A percentile compares a stretch with the other conserved stretches of the same genome.
Conservation (phyloP, 2,888 invertebrate genomes). For the Dugesia japonica region DNA sequence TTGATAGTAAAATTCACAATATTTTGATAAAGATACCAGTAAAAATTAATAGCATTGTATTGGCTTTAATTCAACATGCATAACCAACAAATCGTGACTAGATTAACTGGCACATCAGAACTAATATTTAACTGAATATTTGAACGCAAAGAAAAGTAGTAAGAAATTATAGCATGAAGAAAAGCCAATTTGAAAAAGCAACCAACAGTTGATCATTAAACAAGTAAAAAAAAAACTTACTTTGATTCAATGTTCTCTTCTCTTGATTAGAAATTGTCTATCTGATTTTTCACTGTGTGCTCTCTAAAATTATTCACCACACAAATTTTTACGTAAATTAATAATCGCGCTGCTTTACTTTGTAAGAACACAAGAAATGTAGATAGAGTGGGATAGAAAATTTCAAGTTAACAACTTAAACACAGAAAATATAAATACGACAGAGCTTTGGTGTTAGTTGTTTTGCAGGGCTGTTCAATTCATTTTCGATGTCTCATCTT, state of each 20-base stretch:
- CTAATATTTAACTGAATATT: not conserved
- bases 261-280: constrained; percentile 16
- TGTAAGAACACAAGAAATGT: constrained; percentile 16
- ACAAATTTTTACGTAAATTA: constrained; percentile 15
- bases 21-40: not conserved
- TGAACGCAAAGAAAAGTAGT: constrained; percentile 5
- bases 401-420: constrained; percentile 20
- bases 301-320: constrained; percentile 11
- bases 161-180: constrained; percentile 7
- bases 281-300: constrained; percentile 15
- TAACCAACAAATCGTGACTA: constrained; percentile 2
- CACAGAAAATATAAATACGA: constrained; percentile 16
- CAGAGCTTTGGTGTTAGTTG: constrained; percentile 20
- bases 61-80: constrained; percentile 16
- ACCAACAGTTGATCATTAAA: constrained; percentile 16
- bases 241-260: constrained; percentile 11
- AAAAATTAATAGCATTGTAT: not conserved
- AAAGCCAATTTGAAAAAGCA: constrained; percentile 9
- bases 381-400: constrained; percentile 16
- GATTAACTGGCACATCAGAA: not conserved
- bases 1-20: not conserved
- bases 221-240: not conserved
- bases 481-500: constrained; percentile 20
- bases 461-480: constrained; percentile 14
- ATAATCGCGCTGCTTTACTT: constrained; percentile 20